phyloP scores from a whole-genome alignment of 2,113 vertebrate genomes.

The Panthera leo region DNA sequence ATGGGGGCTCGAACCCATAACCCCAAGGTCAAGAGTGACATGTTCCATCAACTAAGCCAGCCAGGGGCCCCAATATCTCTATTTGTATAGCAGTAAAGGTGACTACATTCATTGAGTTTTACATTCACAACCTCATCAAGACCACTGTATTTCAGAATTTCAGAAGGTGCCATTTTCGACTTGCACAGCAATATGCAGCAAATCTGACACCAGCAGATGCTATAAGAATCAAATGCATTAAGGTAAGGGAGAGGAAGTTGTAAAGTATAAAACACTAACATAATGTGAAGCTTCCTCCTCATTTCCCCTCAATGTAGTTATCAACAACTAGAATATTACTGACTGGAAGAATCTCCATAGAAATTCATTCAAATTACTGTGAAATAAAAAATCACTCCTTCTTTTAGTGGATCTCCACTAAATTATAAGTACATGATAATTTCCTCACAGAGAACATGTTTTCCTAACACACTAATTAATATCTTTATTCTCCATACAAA shows the following conservation, averaged over 20 bases:
- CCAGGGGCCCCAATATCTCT: background rate
- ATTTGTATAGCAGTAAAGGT: background rate
- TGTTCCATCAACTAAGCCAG: background rate
- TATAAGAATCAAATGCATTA: conserved; percentile 27
- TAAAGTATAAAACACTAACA: conserved; percentile 28
- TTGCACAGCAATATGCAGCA: background rate
- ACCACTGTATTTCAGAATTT: background rate
- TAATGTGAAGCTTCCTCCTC: background rate
- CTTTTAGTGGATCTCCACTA: background rate
- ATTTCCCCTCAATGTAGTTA: conserved; percentile 12
- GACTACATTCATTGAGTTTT: background rate
- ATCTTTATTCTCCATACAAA: conserved; percentile 5
- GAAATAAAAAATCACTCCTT: conserved; percentile 24
- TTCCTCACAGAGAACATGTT: background rate
- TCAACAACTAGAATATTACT: background rate
- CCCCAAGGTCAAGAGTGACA: background rate
- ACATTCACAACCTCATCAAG: background rate
- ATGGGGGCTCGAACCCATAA: background rate
- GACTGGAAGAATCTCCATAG: background rate
- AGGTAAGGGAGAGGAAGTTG: background rate
- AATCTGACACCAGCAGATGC: background rate
- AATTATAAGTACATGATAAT: conserved; percentile 13
- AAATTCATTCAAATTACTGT: conserved; percentile 28
- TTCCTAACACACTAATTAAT: conserved; percentile 13
- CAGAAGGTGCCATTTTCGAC: background rate